These are phyloP conservation scores for Erinaceus europaeus DNA, from an alignment of 2,113 vertebrate species.

Conservation along the genomic window DNA sequence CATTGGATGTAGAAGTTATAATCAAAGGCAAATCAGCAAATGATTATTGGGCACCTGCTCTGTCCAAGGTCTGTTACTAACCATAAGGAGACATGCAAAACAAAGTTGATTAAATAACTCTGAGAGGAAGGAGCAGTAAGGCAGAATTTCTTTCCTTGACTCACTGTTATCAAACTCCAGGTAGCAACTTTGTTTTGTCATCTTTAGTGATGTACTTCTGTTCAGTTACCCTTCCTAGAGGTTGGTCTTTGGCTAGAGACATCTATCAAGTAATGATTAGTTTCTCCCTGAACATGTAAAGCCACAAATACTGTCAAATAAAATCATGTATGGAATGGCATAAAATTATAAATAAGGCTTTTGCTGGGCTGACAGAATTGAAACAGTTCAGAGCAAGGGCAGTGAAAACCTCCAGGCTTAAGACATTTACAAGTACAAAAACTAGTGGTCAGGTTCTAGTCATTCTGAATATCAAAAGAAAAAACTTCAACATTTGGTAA, in stretches of 20 bases:
- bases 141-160: neutral
- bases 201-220: neutral
- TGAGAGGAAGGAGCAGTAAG: neutral
- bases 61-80: neutral
- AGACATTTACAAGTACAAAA: no score
- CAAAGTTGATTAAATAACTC: neutral
- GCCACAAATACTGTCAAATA: neutral
- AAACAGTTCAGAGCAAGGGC: no score
- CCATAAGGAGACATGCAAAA: neutral
- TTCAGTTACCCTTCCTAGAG: neutral
- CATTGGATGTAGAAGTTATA: neutral
- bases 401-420: no score
- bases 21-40: neutral
- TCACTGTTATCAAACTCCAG: neutral
- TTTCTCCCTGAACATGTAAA: conserved; percentile 11
- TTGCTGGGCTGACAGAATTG: no score
- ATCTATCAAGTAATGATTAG: neutral
- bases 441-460: no score
- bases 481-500: no score
- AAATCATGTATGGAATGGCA: no score
- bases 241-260: neutral
- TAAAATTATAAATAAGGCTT: no score
- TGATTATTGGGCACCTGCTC: neutral
- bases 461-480: no score
- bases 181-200: neutral